These are phyloP conservation scores for Hyposoter dolosus DNA, from an alignment of 2,888 invertebrate genomes.

Conservation along the genomic window DNA sequence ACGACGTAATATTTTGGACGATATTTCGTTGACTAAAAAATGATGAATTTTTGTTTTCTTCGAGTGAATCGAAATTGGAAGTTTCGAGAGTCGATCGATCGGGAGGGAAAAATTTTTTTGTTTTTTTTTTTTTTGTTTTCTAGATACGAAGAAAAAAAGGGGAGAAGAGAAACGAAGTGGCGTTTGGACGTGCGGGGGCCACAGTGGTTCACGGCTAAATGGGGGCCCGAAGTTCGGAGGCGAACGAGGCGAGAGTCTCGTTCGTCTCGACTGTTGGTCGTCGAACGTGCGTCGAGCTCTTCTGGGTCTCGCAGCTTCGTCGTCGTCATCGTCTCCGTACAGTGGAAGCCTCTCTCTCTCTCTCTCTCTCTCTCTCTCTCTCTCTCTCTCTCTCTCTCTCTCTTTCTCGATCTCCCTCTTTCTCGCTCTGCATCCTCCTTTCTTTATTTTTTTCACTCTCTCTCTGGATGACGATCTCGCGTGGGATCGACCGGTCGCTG, in stretches of 20 bases:
- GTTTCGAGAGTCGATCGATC: neutral
- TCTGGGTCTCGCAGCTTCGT: slow-evolving; percentile 55
- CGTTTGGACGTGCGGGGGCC: slow-evolving; percentile 50
- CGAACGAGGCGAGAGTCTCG: slow-evolving; percentile 56
- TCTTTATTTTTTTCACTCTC: slow-evolving; percentile 22
- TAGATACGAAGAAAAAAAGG: neutral
- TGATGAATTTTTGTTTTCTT: neutral
- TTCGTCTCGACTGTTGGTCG: slow-evolving; percentile 46
- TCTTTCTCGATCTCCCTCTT: slow-evolving; percentile 38
- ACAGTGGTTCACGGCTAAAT: slow-evolving; percentile 72
- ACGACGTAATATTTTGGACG: neutral
- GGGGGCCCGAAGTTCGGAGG: slow-evolving; percentile 64
- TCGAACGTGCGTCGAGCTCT: slow-evolving; percentile 56
- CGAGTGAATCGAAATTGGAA: too few relatives aligned
- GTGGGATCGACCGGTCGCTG: slow-evolving; percentile 70
- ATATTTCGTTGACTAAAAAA: neutral
- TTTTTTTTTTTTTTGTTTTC: too few relatives aligned
- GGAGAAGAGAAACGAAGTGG: neutral
- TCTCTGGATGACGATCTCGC: slow-evolving; percentile 63
- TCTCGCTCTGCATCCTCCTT: slow-evolving; percentile 38
- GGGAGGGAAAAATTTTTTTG: neutral
- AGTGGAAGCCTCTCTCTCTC: slow-evolving; percentile 40
- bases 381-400: slow-evolving; percentile 47
- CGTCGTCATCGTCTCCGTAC: slow-evolving; percentile 50
- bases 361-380: slow-evolving; percentile 36